A percentile compares a stretch with the other conserved stretches of the same genome.
Evolutionary conservation across 2,113 vertebrate species (phyloP).

Genomic region (Thamnaconus septentrionalis): DNA sequence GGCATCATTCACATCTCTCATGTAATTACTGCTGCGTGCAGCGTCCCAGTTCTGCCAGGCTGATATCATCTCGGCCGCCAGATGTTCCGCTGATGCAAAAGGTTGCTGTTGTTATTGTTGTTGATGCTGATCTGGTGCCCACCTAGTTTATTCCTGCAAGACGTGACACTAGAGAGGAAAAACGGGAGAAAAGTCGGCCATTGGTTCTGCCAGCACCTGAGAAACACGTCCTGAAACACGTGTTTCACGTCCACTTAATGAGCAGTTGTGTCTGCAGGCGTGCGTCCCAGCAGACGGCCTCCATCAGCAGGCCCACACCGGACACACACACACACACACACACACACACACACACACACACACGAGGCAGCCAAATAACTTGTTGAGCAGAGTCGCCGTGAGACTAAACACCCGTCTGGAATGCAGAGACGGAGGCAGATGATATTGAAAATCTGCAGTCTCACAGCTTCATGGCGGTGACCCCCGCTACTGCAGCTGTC

Average conservation of each 20-base stretch:
- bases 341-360: too few relatives aligned
- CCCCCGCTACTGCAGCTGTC: too few relatives aligned
- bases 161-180: not conserved
- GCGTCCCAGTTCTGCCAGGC: constrained; percentile 55
- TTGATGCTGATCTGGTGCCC: constrained; percentile 43
- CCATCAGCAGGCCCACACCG: constrained; percentile 15
- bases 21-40: constrained; percentile 63
- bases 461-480: too few relatives aligned
- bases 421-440: too few relatives aligned
- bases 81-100: constrained; percentile 23
- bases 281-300: constrained; percentile 8
- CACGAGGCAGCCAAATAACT: too few relatives aligned
- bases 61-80: constrained; percentile 57
- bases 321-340: not conserved
- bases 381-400: too few relatives aligned
- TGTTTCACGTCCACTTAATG: constrained; percentile 55
- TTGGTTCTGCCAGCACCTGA: constrained; percentile 28
- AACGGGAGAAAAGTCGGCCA: constrained; percentile 3
- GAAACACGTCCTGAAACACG: constrained; percentile 33
- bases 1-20: constrained; percentile 60
- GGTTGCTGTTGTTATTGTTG: too few relatives aligned
- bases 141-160: not conserved
- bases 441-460: too few relatives aligned
- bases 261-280: constrained; percentile 32
- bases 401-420: too few relatives aligned